Evolutionary conservation across 2,888 invertebrate species (phyloP).

Genomic region (Synergus japonicus): DNA sequence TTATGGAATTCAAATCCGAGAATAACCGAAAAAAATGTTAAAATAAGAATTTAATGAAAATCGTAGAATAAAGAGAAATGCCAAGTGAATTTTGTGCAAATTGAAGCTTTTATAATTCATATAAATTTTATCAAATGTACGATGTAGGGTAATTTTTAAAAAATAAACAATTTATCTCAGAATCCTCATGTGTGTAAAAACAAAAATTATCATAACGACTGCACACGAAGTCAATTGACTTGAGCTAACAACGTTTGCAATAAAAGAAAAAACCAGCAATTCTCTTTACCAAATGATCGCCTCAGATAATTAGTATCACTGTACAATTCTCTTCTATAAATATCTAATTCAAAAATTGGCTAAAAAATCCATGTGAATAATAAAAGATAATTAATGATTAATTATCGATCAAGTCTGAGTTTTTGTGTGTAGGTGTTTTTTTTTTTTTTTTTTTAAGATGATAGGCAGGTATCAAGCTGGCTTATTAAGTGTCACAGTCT

Average conservation of each 20-base stretch:
- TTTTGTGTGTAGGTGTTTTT: not conserved
- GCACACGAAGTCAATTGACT: constrained; percentile 1
- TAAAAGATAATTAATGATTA: not conserved
- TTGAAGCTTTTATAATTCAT: constrained; percentile 18
- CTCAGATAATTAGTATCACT: constrained; percentile 21
- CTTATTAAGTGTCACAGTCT: constrained; percentile 73
- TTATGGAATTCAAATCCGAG: not conserved
- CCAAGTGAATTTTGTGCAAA: constrained; percentile 20
- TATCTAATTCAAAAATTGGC: constrained; percentile 12
- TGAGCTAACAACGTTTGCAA: constrained; percentile 21
- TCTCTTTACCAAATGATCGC: constrained; percentile 25
- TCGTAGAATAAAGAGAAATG: not conserved
- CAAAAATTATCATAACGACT: not conserved
- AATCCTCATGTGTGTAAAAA: not conserved
- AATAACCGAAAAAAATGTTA: not conserved
- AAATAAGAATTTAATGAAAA: not conserved
- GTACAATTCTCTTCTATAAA: not conserved
- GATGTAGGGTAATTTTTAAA: constrained; percentile 17
- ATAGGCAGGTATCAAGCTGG: constrained; percentile 77
- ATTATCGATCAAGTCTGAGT: not conserved
- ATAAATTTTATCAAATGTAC: constrained; percentile 33
- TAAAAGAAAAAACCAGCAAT: constrained; percentile 11
- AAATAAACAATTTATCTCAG: constrained; percentile 15
- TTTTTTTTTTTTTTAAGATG: constrained; percentile 15
- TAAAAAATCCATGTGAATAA: constrained; percentile 30